Base-by-base conservation (phyloP, 1,140 invertebrate genomes). In the Lineus longissimus region DNA sequence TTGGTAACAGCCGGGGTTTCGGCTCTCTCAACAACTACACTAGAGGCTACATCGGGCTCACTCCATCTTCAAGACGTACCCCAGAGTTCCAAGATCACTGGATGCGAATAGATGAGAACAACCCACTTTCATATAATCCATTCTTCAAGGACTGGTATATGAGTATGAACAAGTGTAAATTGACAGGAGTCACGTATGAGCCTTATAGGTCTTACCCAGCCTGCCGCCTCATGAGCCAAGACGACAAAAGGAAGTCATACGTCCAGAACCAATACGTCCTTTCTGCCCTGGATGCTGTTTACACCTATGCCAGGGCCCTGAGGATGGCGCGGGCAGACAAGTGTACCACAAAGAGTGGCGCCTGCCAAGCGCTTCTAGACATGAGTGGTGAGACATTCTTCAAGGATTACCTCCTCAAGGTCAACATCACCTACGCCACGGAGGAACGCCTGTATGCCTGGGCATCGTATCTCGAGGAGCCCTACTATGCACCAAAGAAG, bases 71-170 rank as follows among this genome's bases (percentile, higher is more conserved):
- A 62, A 66, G 40, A 4, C 22, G 45, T 17, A 70, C 70, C 30
- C 64, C 59, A 23, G 72, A 72, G 25, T 80, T 80, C 61, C 67
- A 60, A 41, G 62, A 69, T 55, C 74, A 79, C 56, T 84, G 78
- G 55, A 68, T 68, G 0, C 64, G 70, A 4, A 41, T 77, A 0
- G 70, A 77, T 13, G 67, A 69, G 29, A 65, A 71, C 6, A 71
- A 62, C 36, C 67, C 67, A 6, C 64, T 69, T 1, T n/a, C 57
- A 11, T 67, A 78, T 15, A 79, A 81, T 61, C 76, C 76, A 0
- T 84, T 81, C 82, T 81, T 78, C 47, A 45, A 65, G 17, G 79
- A 82, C 33, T 83, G 82, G 74, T 84, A 77, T 58, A 75, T 76
- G 72, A 71, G 67, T 22, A 66, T 68, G 31, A 59, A 72, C 41